Evolutionary conservation across 2,888 invertebrate species (phyloP).

Genomic region (Epicampocera succincta): DNA sequence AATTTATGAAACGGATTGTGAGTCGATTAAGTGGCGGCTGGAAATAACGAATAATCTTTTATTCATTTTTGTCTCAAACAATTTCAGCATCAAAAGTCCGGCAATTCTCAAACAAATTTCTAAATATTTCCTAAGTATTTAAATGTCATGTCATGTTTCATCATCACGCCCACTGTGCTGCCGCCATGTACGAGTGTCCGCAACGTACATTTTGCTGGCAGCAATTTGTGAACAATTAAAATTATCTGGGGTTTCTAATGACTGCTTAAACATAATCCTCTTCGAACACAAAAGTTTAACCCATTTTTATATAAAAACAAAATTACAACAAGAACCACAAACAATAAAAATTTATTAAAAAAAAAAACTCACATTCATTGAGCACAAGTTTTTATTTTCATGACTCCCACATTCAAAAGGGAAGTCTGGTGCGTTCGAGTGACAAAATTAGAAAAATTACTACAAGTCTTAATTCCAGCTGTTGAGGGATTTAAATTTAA

Average conservation of each 20-base stretch:
- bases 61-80: too few species aligned
- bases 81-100: too few species aligned
- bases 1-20: too few species aligned
- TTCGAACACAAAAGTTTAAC: conserved; percentile 9
- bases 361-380: conserved; percentile 19
- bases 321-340: background rate
- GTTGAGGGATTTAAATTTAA: conserved; percentile 36
- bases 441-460: conserved; percentile 14
- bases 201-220: background rate
- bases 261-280: conserved; percentile 11
- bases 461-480: conserved; percentile 56
- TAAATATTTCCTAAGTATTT: background rate
- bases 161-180: background rate
- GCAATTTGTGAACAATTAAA: conserved; percentile 2
- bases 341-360: conserved; percentile 30
- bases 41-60: too few species aligned
- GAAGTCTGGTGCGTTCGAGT: background rate
- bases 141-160: background rate
- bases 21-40: too few species aligned
- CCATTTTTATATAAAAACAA: conserved; percentile 5
- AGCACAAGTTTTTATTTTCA: conserved; percentile 24
- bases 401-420: conserved; percentile 6
- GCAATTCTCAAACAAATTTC: background rate
- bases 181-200: background rate
- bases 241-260: conserved; percentile 6